A percentile compares a stretch with the other conserved stretches of the same genome.
phyloP scores from a whole-genome alignment of 2,888 invertebrate species.

The Podabrus alpinus region DNA sequence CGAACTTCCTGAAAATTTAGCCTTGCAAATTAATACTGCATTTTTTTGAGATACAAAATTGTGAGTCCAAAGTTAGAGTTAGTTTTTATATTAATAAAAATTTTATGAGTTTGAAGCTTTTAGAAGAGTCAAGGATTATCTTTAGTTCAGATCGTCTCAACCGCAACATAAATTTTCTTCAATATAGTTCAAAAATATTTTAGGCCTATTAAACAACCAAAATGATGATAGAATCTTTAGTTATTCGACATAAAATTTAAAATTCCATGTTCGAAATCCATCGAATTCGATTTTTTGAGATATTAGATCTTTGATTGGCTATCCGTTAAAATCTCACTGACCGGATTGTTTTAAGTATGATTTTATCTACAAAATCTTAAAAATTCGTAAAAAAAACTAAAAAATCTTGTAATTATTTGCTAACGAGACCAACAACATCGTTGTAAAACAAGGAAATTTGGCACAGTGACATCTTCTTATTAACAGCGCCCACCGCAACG shows the following conservation, averaged over 20 bases:
- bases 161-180: background rate
- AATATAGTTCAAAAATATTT: background rate
- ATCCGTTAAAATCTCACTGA: background rate
- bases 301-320: background rate
- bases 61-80: background rate
- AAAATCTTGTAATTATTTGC: constrained; percentile 24
- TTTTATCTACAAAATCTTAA: background rate
- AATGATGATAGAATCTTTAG: background rate
- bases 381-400: background rate
- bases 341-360: background rate
- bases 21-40: background rate
- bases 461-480: constrained; percentile 29
- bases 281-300: background rate
- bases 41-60: background rate
- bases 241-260: background rate
- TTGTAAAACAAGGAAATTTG: constrained; percentile 34
- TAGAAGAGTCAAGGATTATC: background rate
- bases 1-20: background rate
- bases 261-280: background rate
- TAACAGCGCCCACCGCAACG: constrained; percentile 22
- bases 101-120: background rate
- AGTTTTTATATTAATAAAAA: background rate
- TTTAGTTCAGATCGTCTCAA: background rate
- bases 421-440: constrained; percentile 28
- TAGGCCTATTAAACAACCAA: background rate